phyloP scores from a whole-genome alignment of 2,113 vertebrate genomes.

The Columbina picui region DNA sequence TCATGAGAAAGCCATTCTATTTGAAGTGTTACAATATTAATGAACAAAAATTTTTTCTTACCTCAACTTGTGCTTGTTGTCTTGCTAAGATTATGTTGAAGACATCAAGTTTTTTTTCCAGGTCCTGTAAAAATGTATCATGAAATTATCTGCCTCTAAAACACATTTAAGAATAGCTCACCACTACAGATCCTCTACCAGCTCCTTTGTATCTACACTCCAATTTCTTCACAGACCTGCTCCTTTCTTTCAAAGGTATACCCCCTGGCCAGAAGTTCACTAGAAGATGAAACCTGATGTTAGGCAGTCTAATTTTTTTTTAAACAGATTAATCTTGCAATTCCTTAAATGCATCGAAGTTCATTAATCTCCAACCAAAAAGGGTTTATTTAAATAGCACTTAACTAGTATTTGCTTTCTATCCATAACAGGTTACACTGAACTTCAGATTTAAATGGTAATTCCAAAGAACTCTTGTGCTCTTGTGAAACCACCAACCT shows the following conservation, averaged over 20 bases:
- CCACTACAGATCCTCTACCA: not conserved
- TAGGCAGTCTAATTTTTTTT: not conserved
- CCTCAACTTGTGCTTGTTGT: slow-evolving; percentile 95
- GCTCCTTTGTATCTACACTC: not conserved
- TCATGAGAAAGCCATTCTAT: not conserved
- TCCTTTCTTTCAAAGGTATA: not conserved
- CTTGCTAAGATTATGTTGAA: slow-evolving; percentile 92
- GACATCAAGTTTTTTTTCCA: slow-evolving; percentile 91
- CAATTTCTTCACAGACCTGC: not conserved
- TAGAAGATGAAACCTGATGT: not conserved
- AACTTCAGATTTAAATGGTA: not conserved
- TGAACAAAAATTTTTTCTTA: slow-evolving; percentile 40
- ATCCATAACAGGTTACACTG: not conserved
- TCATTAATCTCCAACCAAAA: not conserved
- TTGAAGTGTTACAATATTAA: not conserved
- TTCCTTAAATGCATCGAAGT: not conserved
- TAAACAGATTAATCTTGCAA: not conserved
- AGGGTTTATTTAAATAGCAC: not conserved
- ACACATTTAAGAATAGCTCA: not conserved
- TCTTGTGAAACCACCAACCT: not conserved
- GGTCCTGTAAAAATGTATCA: slow-evolving; percentile 76
- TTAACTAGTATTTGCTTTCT: not conserved
- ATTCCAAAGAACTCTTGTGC: not conserved
- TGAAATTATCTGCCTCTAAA: not conserved
- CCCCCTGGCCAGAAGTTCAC: not conserved